Evolutionary conservation across 2,113 vertebrate species (phyloP).

Genomic region (Onychostoma macrolepis): DNA sequence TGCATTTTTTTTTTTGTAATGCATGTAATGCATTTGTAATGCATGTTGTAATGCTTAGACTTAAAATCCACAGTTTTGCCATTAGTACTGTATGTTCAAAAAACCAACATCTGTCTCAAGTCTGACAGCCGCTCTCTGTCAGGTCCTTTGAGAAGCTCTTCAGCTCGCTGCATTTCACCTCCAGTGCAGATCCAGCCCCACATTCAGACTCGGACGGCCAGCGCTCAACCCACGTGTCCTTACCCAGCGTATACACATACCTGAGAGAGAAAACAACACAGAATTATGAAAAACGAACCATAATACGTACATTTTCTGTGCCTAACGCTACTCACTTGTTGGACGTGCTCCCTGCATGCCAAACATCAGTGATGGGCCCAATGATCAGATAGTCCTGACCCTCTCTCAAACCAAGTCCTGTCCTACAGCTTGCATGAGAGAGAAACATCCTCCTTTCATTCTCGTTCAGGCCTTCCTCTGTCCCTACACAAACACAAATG

Average conservation of each 20-base stretch:
- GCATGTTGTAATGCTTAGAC: no score
- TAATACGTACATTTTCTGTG: background rate
- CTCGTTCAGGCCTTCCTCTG: slow-evolving; percentile 62
- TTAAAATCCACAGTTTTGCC: background rate
- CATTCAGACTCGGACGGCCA: slow-evolving; percentile 73
- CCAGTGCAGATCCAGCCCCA: slow-evolving; percentile 8
- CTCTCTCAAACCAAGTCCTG: slow-evolving; percentile 60
- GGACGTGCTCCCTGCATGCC: slow-evolving; percentile 61
- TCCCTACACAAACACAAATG: slow-evolving; percentile 56
- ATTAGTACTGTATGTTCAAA: background rate
- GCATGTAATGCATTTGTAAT: no score
- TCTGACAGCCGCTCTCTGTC: slow-evolving; percentile 58
- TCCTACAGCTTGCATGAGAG: slow-evolving; percentile 73
- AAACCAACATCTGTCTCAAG: slow-evolving; percentile 48
- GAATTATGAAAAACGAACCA: background rate
- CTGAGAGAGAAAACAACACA: slow-evolving; percentile 53
- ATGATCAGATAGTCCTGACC: slow-evolving; percentile 74
- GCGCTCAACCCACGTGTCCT: slow-evolving; percentile 74
- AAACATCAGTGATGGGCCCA: slow-evolving; percentile 68
- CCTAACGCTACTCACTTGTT: slow-evolving; percentile 57
- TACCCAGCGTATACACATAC: slow-evolving; percentile 69
- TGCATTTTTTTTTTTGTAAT: no score
- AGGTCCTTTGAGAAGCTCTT: slow-evolving; percentile 48
- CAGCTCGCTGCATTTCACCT: slow-evolving; percentile 62
- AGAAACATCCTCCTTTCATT: slow-evolving; percentile 69